Conservation (phyloP, 2,888 invertebrate genomes). For the Apodemia mormo region DNA sequence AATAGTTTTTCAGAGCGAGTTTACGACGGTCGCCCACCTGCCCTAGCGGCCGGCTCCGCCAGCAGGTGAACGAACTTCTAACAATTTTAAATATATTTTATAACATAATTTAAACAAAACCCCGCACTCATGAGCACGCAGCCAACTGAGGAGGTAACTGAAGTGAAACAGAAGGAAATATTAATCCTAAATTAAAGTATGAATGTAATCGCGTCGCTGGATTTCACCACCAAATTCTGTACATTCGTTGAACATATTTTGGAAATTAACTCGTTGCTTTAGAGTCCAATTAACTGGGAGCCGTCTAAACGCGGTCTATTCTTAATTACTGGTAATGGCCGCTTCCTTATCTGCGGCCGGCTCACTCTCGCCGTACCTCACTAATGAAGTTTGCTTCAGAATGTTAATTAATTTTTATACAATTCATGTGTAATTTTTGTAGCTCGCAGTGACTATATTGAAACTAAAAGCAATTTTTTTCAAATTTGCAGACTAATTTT, state of each 20-base stretch:
- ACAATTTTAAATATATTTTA: slow-evolving; percentile 36
- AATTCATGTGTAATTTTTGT: not conserved
- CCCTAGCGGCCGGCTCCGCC: not conserved
- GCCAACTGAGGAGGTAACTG: slow-evolving; percentile 15
- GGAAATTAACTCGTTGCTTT: slow-evolving; percentile 16
- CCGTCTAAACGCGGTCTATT: slow-evolving; percentile 1
- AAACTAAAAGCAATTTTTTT: too few relatives aligned
- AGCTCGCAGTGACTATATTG: not conserved
- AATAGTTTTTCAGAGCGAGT: slow-evolving; percentile 16
- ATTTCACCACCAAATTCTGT: not conserved
- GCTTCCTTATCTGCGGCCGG: not conserved
- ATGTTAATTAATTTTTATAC: slow-evolving; percentile 16
- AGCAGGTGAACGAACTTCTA: slow-evolving; percentile 32
- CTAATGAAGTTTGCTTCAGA: slow-evolving; percentile 9
- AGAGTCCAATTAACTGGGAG: slow-evolving; percentile 12
- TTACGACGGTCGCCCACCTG: slow-evolving; percentile 11
- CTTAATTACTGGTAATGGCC: slow-evolving; percentile 16
- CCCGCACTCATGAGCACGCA: slow-evolving; percentile 19
- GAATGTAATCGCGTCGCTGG: slow-evolving; percentile 17
- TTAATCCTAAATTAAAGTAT: slow-evolving; percentile 19
- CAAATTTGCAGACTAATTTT: too few relatives aligned
- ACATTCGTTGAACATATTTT: slow-evolving; percentile 11
- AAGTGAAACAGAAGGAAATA: slow-evolving; percentile 19
- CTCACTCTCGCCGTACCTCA: slow-evolving; percentile 2
- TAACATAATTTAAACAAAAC: slow-evolving; percentile 40